Base-by-base conservation (phyloP, 1,140 invertebrate genomes). In the Drosophila hydei region DNA sequence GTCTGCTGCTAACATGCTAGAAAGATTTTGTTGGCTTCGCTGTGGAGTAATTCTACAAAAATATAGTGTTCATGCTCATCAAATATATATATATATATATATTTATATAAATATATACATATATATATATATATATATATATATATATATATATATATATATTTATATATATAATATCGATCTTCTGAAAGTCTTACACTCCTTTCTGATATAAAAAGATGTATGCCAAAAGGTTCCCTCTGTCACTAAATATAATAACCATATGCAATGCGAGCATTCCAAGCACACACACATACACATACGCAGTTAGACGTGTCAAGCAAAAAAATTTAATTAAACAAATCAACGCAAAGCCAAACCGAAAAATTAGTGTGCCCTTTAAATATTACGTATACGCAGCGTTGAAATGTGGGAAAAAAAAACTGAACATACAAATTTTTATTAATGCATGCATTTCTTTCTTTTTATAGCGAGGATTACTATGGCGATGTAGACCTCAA, bases 401-500 rank as follows among this genome's bases (percentile, higher is more conserved):
- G 4, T 56, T 3, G 11, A 9, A 33, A 2, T 1, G 30, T 11
- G 30, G 11, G 9, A 33, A 33, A 2, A 33, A 30, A 40, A 36
- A 40, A 14, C 1, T 27, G 27, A 62, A 23, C 23, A 40, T 3
- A 9, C 27, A 50, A 36, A 47, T 56, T 64, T 58, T 21, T 40
- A 58, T 56, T 58, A 47, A 56, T 40, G 54, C 43, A 58, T 65
- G 58, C 60, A 52, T 67, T 83, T 56, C 68, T 91, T 90, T 89
- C 71, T 68, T 83, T 92, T 93, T 93, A 91, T 93, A 96, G 96
- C 91, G 95, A 96, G 93, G 95, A 96, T 93, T 96, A 96, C 93
- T 96, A 96, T 89, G 95, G 95, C 88, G 95, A 96, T 90, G 95
- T 96, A 77, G 95, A 96, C 92, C 92, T 96, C 71, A 96, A 96